phyloP scores from a whole-genome alignment of 2,113 vertebrate species.

The Ptyas mucosa region DNA sequence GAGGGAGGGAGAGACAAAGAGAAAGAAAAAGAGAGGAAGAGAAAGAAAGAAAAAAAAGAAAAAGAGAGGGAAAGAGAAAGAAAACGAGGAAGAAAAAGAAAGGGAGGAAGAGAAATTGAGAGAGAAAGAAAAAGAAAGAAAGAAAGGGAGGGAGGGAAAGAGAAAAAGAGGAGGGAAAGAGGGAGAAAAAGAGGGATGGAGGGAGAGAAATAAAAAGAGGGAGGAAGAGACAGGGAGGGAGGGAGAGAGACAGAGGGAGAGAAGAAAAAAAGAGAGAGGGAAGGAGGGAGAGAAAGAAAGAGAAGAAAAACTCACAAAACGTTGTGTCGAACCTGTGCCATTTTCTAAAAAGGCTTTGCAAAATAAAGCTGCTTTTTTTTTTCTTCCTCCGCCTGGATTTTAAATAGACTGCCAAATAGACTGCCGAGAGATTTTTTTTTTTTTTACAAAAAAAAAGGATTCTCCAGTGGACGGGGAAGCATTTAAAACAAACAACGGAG shows the following conservation, averaged over 20 bases:
- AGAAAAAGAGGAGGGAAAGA: no score
- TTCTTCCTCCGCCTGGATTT: neutral
- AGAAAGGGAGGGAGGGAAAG: neutral
- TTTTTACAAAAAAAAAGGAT: neutral
- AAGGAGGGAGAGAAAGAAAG: neutral
- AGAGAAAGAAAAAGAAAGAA: no score
- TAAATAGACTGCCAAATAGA: neutral
- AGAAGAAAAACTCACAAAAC: neutral
- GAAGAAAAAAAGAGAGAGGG: no score
- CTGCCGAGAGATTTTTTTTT: neutral
- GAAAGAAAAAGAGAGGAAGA: no score
- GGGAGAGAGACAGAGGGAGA: no score
- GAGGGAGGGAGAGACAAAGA: no score
- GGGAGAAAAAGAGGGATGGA: no score
- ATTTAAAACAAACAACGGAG: neutral
- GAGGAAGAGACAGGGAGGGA: no score
- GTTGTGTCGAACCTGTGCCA: neutral
- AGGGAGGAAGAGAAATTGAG: no score
- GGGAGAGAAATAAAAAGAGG: accelerated
- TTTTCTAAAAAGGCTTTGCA: neutral
- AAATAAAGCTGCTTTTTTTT: neutral
- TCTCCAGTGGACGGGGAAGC: neutral
- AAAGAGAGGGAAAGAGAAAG: no score
- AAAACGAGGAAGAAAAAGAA: no score
- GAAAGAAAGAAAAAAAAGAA: no score